Base-by-base conservation (phyloP, 2,888 invertebrate species). In the Ennomos fuscantarius region DNA sequence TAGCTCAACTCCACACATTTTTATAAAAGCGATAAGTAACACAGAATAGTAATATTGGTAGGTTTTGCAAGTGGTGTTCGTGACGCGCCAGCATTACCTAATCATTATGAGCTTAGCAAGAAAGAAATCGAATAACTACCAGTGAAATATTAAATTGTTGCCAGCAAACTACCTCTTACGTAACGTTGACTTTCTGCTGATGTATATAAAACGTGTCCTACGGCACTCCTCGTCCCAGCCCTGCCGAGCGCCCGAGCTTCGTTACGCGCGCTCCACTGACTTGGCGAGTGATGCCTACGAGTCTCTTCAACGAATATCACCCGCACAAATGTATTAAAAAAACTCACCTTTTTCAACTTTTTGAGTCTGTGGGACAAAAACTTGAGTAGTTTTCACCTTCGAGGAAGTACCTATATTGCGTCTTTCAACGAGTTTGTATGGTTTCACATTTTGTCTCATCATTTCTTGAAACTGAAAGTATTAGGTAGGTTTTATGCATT, bases 251-350 rank as follows among this genome's bases (percentile, higher is more conserved):
- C 46, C 45, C 24, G 74, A 79, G 78, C 86, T 85, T 91, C 90
- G 89, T 91, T 91, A 91, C 77, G 79, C 69, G 63, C 89, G 91
- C 88, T 76, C 79, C 84, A 81, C 79, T 86, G 89, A 69, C 66
- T 80, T 63, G 84, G 76, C 84, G 86, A 90, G 91, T 85, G 89
- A 86, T 85, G 81, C 82, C 84, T 76, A 74, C 79, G 78, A 79
- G 76, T 72, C 86, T 80, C 86, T 85, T 78, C 74, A 82, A 81
- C 81, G 79, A 86, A 85, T 79, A 83, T 82, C 84, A 79, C 78
- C 79, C 77, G 74, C 75, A 75, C 82, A 82, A 85, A 81, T 81
- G 70, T 82, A 84, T 83, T 84, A 82, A 84, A 84, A 83, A 24
- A 24, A 81, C 76, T 82, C 79, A 84, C 82, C 82, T 82, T 82